Conservation (phyloP, 2,797 vertebrate genomes). For the Serranus cabrilla region DNA sequence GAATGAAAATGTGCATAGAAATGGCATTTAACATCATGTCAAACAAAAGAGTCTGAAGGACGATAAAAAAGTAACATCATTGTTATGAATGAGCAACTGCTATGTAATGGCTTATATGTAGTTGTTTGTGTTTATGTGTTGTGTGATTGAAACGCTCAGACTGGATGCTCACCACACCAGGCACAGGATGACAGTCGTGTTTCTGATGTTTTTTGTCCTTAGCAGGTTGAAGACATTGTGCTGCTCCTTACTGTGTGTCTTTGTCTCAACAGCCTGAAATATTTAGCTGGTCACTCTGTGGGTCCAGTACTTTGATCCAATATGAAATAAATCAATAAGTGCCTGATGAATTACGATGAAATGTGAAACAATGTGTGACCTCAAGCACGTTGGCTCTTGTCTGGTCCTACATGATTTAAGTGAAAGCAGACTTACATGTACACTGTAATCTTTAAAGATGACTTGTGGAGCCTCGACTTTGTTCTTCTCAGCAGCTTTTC, state of each 20-base stretch:
- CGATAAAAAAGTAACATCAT: too few relatives aligned
- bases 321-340: background rate
- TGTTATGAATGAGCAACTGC: too few relatives aligned
- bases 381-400: background rate
- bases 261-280: conserved; percentile 39
- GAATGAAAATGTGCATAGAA: background rate
- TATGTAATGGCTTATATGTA: too few relatives aligned
- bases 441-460: conserved; percentile 62
- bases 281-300: background rate
- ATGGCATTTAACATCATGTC: background rate
- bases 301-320: background rate
- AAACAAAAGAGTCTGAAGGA: too few relatives aligned
- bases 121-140: background rate
- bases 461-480: conserved; percentile 68
- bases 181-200: conserved; percentile 86
- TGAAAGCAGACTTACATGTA: conserved; percentile 16
- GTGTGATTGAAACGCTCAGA: background rate
- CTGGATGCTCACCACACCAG: conserved; percentile 87
- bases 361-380: background rate
- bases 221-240: conserved; percentile 86
- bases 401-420: background rate
- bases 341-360: background rate
- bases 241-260: conserved; percentile 38
- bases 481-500: conserved; percentile 78
- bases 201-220: conserved; percentile 83